Evolutionary conservation across 2,113 vertebrate genomes (phyloP), one percentile per base, ranked within the genome.

Genomic region (Hippocampus zosterae): DNA sequence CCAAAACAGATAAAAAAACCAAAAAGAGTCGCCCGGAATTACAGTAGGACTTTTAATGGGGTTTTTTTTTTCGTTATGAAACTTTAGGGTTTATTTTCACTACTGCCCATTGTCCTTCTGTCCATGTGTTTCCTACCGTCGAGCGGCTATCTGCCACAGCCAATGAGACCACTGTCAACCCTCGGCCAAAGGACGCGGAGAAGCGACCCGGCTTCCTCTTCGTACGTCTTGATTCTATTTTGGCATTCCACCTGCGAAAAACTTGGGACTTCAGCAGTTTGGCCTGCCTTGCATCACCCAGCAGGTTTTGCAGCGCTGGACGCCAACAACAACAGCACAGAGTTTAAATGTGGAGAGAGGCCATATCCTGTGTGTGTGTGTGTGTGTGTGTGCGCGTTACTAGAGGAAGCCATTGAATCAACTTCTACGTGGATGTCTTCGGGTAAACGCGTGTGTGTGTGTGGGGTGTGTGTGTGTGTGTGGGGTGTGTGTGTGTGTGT

Each of bases 41-140:
- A 60, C 57, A 60, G 57, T 60, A 19, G 27, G 27, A 33, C 27
- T 3, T 8, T 29, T 59, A 6, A 59, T 27, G 29, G 29, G 29
- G 29, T 18, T 59, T 60, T 23, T 57, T 57, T 57, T 27, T 59
- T 57, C 4, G 12, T 37, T 37, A 37, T 57, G 56, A 57, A 9
- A 59, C 56, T 59, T 60, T 19, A n/a, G 23, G 6, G n/a, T 48
- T 65, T 48, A 27, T 65, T 48, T 65, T 27, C 5, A 25, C 64
- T 48, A 29, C 85, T 71, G 76, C 78, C 80, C 74, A 83, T 88
- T 88, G 87, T 88, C 81, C 74, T 61, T 68, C 63, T 41, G 71
- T 74, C 87, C 85, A 86, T 88, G 72, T 88, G 88, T 88, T 90
- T 90, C 87, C 85, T 82, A 74, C 75, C 64, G 71, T 69, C 78